These are phyloP conservation scores for Aviceda subcristata DNA, from an alignment of 2,113 vertebrate genomes.

Conservation along the genomic window DNA sequence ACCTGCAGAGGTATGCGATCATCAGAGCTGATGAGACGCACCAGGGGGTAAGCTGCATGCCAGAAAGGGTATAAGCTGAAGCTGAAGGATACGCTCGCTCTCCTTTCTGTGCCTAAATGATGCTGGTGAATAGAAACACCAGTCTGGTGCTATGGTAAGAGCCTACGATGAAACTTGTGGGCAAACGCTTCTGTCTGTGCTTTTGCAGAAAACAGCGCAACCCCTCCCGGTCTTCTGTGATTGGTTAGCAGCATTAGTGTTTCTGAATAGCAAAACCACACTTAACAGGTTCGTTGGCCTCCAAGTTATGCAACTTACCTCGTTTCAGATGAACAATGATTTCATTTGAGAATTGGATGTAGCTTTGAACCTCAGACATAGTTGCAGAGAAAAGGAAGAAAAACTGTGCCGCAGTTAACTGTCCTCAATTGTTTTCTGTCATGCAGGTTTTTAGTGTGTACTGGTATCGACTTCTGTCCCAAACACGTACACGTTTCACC, in stretches of 20 bases:
- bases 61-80: background rate
- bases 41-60: background rate
- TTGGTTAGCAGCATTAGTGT: background rate
- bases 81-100: background rate
- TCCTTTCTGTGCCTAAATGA: background rate
- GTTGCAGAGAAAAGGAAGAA: background rate
- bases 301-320: background rate
- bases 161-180: background rate
- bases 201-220: background rate
- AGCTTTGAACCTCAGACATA: background rate
- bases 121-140: background rate
- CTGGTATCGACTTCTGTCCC: background rate
- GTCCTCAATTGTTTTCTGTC: background rate
- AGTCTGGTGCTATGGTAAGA: background rate
- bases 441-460: background rate
- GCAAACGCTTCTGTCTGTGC: background rate
- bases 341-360: background rate
- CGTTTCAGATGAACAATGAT: background rate
- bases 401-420: background rate
- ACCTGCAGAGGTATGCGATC: background rate
- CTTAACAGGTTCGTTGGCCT: background rate
- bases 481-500: background rate
- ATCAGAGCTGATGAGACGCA: background rate
- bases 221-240: background rate
- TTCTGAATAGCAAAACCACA: background rate